These are phyloP conservation scores for Drosophila dunni DNA, from an alignment of 1,140 invertebrate genomes.

Conservation along the genomic window DNA sequence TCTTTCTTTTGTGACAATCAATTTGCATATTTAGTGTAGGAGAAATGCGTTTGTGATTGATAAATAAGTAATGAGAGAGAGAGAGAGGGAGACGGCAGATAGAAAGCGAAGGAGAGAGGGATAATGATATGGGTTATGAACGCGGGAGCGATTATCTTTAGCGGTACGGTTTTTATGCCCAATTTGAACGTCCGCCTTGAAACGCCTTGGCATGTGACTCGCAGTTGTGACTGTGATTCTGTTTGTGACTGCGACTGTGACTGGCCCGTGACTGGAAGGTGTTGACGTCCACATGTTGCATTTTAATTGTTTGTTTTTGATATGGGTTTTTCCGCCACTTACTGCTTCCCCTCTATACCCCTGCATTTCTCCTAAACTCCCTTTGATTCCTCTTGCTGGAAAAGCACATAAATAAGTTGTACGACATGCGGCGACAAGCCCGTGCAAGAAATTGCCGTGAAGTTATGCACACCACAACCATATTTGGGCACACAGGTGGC, in stretches of 20 bases:
- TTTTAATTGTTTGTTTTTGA: conserved; percentile 75
- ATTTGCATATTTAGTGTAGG: conserved; percentile 75
- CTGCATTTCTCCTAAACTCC: conserved; percentile 13
- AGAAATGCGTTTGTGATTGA: conserved; percentile 78
- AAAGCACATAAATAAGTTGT: conserved; percentile 78
- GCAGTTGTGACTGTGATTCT: not conserved
- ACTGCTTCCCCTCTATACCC: not conserved
- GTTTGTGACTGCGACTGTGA: conserved; percentile 9
- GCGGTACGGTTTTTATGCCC: conserved; percentile 78
- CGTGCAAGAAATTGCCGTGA: conserved; percentile 66
- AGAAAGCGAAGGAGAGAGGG: conserved; percentile 9
- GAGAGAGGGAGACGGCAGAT: not conserved
- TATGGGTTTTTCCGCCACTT: conserved; percentile 41
- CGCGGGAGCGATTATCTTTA: conserved; percentile 66
- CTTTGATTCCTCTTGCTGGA: conserved; percentile 35
- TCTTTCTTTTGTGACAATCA: conserved; percentile 49
- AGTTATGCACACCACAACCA: conserved; percentile 73
- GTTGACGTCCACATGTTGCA: conserved; percentile 80
- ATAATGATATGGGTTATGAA: conserved; percentile 32
- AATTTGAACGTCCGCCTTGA: conserved; percentile 80
- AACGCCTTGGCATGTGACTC: conserved; percentile 76
- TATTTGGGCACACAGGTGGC: conserved; percentile 67
- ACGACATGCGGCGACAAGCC: conserved; percentile 64
- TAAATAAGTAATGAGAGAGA: conserved; percentile 33
- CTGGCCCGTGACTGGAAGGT: conserved; percentile 58